Conservation (phyloP, 1,140 invertebrate species). For the Ylistrum balloti region DNA sequence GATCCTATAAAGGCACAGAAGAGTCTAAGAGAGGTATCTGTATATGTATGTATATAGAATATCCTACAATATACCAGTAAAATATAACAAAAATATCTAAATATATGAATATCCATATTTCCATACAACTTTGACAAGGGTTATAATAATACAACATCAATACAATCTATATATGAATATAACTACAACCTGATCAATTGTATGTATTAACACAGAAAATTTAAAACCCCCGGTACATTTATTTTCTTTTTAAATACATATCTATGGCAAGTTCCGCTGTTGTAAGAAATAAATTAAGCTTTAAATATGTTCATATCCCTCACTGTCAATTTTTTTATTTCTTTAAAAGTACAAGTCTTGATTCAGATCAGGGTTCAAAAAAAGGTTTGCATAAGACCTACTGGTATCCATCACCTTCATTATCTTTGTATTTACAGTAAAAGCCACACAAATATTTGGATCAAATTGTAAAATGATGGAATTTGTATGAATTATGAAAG, state of each 20-base stretch:
- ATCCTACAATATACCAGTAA: background rate
- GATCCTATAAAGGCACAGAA: background rate
- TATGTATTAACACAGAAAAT: no score
- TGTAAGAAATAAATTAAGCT: background rate
- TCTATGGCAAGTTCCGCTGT: background rate
- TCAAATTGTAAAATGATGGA: no score
- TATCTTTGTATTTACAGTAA: no score
- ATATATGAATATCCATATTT: background rate
- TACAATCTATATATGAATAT: background rate
- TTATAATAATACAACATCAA: background rate
- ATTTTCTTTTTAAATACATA: background rate
- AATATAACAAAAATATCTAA: slow-evolving; percentile 32
- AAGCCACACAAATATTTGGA: no score
- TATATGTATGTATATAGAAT: slow-evolving; percentile 5
- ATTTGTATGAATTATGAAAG: no score
- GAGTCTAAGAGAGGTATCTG: background rate
- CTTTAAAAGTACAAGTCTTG: no score
- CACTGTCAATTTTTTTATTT: no score
- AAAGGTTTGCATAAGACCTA: no score
- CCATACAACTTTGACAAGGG: background rate
- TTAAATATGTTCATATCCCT: no score
- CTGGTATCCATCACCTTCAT: no score
- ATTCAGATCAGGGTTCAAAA: no score
- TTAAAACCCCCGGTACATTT: no score
- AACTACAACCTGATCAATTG: background rate